phyloP scores from a whole-genome alignment of 2,797 vertebrate genomes.

The Thamnophis elegans region DNA sequence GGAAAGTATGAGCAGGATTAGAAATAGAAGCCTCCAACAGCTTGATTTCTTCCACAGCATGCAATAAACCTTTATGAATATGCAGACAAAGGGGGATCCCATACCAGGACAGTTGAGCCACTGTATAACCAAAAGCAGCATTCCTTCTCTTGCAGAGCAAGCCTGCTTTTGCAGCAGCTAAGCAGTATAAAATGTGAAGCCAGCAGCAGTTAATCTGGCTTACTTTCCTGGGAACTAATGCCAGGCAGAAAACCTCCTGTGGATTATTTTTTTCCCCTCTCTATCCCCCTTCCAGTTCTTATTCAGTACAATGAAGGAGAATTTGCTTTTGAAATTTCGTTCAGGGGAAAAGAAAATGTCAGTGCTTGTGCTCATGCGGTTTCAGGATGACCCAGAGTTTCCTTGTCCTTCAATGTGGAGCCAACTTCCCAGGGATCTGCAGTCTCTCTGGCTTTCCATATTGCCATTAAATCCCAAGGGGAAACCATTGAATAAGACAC shows the following conservation, averaged over 20 bases:
- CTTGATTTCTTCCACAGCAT: conserved; percentile 64
- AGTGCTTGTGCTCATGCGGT: not conserved
- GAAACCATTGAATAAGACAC: not conserved
- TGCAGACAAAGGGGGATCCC: conserved; percentile 71
- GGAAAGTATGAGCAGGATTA: conserved; percentile 69
- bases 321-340: not conserved
- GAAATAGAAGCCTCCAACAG: conserved; percentile 74
- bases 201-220: conserved; percentile 64
- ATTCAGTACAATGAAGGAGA: not conserved
- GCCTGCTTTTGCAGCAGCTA: conserved; percentile 56
- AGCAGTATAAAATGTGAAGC: conserved; percentile 66
- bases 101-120: conserved; percentile 56
- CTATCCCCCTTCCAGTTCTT: not conserved
- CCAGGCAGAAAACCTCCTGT: conserved; percentile 55
- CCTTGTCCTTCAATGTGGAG: not conserved
- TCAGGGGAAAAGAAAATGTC: not conserved
- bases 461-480: not conserved
- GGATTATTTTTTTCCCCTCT: not conserved
- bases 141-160: conserved; percentile 43
- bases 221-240: conserved; percentile 64
- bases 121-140: conserved; percentile 60
- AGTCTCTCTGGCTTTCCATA: not conserved
- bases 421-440: not conserved
- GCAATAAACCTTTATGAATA: conserved; percentile 73
- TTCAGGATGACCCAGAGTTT: not conserved